Evolutionary conservation across 2,113 vertebrate species (phyloP).

Genomic region (Tretioscincus oriximinensis): DNA sequence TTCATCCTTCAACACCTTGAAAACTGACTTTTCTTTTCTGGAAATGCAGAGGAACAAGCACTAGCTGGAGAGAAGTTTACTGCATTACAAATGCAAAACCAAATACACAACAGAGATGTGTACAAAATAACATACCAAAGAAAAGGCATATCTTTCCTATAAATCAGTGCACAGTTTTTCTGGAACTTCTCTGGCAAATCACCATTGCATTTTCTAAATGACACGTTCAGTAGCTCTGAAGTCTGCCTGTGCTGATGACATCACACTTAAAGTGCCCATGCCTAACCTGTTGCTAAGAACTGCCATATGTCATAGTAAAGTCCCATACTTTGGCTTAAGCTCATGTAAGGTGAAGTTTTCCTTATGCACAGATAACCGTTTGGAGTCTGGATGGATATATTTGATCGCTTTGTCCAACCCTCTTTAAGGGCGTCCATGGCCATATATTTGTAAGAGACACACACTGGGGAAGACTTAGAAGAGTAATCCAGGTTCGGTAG

Average conservation of each 20-base stretch:
- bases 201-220: neutral
- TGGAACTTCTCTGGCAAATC: constrained; percentile 7
- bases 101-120: neutral
- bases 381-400: constrained; percentile 20
- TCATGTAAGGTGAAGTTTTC: neutral
- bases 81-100: constrained; percentile 2
- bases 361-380: constrained; percentile 8
- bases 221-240: neutral
- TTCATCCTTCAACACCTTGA: too few species aligned
- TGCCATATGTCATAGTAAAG: neutral
- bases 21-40: too few species aligned
- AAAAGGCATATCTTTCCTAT: neutral
- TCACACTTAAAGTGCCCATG: neutral
- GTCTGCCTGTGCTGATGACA: constrained; percentile 33
- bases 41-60: neutral
- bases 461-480: neutral
- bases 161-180: constrained; percentile 13
- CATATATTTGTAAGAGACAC: constrained; percentile 5
- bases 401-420: constrained; percentile 1
- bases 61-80: neutral
- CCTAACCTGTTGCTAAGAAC: constrained; percentile 18
- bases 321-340: constrained; percentile 16
- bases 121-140: neutral
- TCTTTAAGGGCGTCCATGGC: constrained; percentile 10
- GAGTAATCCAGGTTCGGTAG: neutral